Base-by-base conservation (phyloP, 2,888 invertebrate species). In the Oxytorus armatus region DNA sequence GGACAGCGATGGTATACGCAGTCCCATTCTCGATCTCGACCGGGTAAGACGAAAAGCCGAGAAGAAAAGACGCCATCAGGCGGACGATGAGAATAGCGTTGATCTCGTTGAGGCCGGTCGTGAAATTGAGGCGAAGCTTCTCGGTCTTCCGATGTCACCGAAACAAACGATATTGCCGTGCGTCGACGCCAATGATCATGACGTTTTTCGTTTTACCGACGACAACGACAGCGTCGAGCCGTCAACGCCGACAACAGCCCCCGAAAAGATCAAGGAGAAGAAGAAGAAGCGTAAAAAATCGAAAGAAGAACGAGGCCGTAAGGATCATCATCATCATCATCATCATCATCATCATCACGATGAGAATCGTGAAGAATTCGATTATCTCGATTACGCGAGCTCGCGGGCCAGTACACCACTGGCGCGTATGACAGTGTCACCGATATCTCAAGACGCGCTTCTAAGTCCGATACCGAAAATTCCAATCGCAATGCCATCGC, bases 231-330 rank as follows among this genome's bases (percentile, higher is more conserved):
- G 93, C 49, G 88, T 93, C 65, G 94, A 94, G 82, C 91, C 92
- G 0, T 89, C 92, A 21, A 89, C 92, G 7, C 91, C 86, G 61
- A 91, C 89, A 10, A 87, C 90, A 5, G 90, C 91, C 0, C 86
- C 88, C 0, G 93, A 92, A 85, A 89, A 96, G 83, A 93, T 93
- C 66, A 96, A 95, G 88, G 96, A 96, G 85, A 96, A 96, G 92
- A 96, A 96, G 92, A 97, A 97, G 92, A 97, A 97, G 90, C 95
- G 96, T 86, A 97, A 97, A 90, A 96, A 95, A 88, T 96, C 95
- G 69, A 96, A 95, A 89, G 97, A 97, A 86, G 96, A 96, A 80
- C 94, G 95, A 83, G 94, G 93, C 87, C 94, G 95, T 42, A 94
- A 94, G 88, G 94, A 95, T 81, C 94, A 95, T 87, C 94, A 95